phyloP scores from a whole-genome alignment of 2,113 vertebrate species.

The Oncorhynchus tshawytscha region DNA sequence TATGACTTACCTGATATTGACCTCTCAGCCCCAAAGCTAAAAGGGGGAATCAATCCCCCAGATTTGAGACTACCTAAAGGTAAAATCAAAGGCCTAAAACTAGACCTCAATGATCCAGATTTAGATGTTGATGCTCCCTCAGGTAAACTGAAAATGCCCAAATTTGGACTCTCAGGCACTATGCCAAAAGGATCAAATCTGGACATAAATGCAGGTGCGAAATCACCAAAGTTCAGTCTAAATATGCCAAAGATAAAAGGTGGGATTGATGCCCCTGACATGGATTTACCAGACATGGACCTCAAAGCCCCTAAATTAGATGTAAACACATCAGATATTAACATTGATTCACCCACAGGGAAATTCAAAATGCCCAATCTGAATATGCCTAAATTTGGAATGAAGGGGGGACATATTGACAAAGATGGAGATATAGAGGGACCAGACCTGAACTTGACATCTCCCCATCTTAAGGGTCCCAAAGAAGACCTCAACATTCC shows the following conservation, averaged over 20 bases:
- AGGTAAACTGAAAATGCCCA: slow-evolving; percentile 39
- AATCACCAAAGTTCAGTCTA: not conserved
- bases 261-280: not conserved
- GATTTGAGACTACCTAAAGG: slow-evolving; percentile 3
- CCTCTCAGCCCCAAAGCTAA: slow-evolving; percentile 36
- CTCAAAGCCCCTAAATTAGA: slow-evolving; percentile 31
- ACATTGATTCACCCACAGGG: not conserved
- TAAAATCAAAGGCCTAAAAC: slow-evolving; percentile 39
- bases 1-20: not conserved
- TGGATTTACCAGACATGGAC: slow-evolving; percentile 40
- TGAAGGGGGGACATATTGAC: slow-evolving; percentile 6
- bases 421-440: too few species aligned
- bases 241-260: not conserved
- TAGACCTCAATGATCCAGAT: slow-evolving; percentile 38
- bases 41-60: not conserved
- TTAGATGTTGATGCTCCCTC: slow-evolving; percentile 41
- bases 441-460: too few species aligned
- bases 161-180: slow-evolving; percentile 15
- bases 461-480: too few species aligned
- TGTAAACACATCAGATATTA: slow-evolving; percentile 17
- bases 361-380: slow-evolving; percentile 4
- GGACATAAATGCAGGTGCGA: slow-evolving; percentile 25
- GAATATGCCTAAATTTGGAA: slow-evolving; percentile 23
- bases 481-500: too few species aligned
- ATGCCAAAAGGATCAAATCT: slow-evolving; percentile 30